Conservation (phyloP, 2,113 vertebrate genomes). For the Rana temporaria region DNA sequence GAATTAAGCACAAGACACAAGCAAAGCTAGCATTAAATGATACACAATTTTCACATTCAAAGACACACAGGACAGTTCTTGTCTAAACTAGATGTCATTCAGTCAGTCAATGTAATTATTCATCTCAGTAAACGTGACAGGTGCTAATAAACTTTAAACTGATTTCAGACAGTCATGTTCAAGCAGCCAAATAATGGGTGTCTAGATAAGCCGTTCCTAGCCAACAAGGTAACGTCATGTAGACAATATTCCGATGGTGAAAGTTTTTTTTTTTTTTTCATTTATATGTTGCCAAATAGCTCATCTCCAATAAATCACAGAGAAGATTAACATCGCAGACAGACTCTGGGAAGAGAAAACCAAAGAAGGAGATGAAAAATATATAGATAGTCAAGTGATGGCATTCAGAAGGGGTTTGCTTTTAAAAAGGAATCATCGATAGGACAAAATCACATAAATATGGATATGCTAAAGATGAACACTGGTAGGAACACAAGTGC, state of each 20-base stretch:
- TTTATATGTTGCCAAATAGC: not conserved
- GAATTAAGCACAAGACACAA: not conserved
- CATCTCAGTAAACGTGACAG: slow-evolving; percentile 38
- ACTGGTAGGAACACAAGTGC: too few species aligned
- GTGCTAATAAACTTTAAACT: slow-evolving; percentile 40
- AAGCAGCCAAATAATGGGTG: slow-evolving; percentile 9
- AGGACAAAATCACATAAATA: too few species aligned
- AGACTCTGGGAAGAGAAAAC: slow-evolving; percentile 53
- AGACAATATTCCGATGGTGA: slow-evolving; percentile 1
- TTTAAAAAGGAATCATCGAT: too few species aligned
- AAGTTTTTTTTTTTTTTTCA: not conserved
- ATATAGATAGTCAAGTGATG: not conserved
- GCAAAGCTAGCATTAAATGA: not conserved
- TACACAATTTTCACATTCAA: not conserved
- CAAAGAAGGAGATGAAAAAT: slow-evolving; percentile 7
- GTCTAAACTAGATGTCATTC: slow-evolving; percentile 45
- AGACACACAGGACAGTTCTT: slow-evolving; percentile 39
- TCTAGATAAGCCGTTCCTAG: slow-evolving; percentile 2
- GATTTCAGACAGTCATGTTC: slow-evolving; percentile 35
- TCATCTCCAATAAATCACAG: slow-evolving; percentile 7
- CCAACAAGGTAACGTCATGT: not conserved
- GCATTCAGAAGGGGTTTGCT: too few species aligned
- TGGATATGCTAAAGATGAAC: too few species aligned
- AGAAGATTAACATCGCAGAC: slow-evolving; percentile 12
- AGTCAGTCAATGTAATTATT: slow-evolving; percentile 37